Evolutionary conservation across 1,140 invertebrate genomes (phyloP), one percentile per base, ranked within the genome.

Genomic region (Hycleus phaleratus): DNA sequence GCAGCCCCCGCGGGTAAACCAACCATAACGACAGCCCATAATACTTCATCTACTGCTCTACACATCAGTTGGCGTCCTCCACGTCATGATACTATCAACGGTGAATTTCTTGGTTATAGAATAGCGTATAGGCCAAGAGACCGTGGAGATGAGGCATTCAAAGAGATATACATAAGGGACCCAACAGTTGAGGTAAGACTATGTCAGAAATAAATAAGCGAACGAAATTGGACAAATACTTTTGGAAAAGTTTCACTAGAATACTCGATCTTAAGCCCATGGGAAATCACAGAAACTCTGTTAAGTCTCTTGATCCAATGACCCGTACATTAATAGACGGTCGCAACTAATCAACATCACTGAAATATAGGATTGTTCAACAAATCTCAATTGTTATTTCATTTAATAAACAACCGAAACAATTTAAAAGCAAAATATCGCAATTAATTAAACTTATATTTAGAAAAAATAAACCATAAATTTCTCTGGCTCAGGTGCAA

Each of bases 31-130:
- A 79, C 79, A 39, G 86, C 86, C 4, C 81, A 86, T 67, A 89
- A 89, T 68, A 81, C 80, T 42, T 87, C 84, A 50, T 77, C 84
- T 53, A 84, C 82, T 26, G 82, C 84, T 38, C 79, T 90, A 57
- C 82, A 82, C 66, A 79, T 90, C 62, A 80, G 82, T 54, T 89
- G 86, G 86, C 79, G 81, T 62, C 79, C 86, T 48, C 87, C 87
- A 58, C 78, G 78, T 38, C 74, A 75, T 39, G 79, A 82, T 65
- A 85, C 84, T 48, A 84, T 89, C 67, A 81, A 88, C 66, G 87
- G 87, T n/a, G 86, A 89, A 73, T 89, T 89, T 72, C 75, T 88
- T 7, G 87, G 87, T 54, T 89, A 89, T 73, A 77, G 82, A 58
- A 82, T 88, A 51, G 79, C 83, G 42, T 87, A 85, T 74, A 74